A percentile compares a stretch with the other conserved stretches of the same genome.
These are phyloP conservation scores for Sipunculus nudus DNA, from an alignment of 2,888 invertebrate genomes.

Conservation along the genomic window DNA sequence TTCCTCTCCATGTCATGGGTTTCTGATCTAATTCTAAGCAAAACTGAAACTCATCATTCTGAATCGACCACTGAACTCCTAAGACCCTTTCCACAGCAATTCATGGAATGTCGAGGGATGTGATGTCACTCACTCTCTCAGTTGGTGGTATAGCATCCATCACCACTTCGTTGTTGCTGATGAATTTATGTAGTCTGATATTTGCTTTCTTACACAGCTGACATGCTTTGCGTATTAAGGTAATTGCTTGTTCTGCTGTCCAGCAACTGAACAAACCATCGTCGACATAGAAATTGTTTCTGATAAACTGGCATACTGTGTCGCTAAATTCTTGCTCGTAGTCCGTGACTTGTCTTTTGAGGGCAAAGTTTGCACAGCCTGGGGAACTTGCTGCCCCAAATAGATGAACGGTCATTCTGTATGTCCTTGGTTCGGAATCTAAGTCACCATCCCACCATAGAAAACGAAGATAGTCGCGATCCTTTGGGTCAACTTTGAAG, in stretches of 20 bases:
- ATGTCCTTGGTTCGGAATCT: background rate
- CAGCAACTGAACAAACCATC: slow-evolving; percentile 31
- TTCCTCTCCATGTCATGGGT: slow-evolving; percentile 31
- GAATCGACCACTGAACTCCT: slow-evolving; percentile 39
- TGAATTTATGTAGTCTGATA: slow-evolving; percentile 34
- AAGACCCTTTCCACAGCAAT: slow-evolving; percentile 32
- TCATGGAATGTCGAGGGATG: background rate
- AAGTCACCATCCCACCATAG: slow-evolving; percentile 24
- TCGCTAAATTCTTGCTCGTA: slow-evolving; percentile 2
- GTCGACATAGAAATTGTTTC: slow-evolving; percentile 34
- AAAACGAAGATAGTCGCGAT: slow-evolving; percentile 23
- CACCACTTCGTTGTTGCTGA: slow-evolving; percentile 28
- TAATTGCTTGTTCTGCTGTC: slow-evolving; percentile 7
- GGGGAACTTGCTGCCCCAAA: slow-evolving; percentile 12
- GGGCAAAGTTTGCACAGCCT: slow-evolving; percentile 18
- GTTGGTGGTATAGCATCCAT: slow-evolving; percentile 27
- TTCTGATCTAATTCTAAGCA: slow-evolving; percentile 10
- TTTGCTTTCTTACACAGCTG: slow-evolving; percentile 22
- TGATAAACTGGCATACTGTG: slow-evolving; percentile 22
- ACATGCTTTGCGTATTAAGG: slow-evolving; percentile 11
- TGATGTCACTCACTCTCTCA: slow-evolving; percentile 20
- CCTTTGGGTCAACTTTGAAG: slow-evolving; percentile 14
- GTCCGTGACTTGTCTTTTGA: slow-evolving; percentile 1
- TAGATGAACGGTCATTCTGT: slow-evolving; percentile 16
- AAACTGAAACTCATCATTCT: slow-evolving; percentile 32